These are phyloP conservation scores for Peromyscus aztecus DNA, from an alignment of 2,797 vertebrate species.

Conservation along the genomic window DNA sequence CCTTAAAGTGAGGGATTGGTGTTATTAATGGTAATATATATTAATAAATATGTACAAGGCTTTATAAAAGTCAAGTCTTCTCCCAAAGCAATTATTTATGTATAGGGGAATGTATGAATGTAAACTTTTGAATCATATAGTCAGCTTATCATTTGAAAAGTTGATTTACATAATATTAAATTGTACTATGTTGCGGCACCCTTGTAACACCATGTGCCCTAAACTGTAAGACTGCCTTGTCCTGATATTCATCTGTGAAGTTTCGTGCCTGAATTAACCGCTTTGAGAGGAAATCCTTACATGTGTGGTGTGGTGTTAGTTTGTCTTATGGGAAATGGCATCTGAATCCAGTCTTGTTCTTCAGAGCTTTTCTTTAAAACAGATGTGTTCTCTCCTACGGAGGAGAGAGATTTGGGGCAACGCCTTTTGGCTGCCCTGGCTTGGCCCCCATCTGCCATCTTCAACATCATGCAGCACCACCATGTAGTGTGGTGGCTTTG, in stretches of 20 bases:
- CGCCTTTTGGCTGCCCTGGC: background rate
- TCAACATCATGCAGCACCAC: background rate
- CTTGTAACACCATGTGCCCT: background rate
- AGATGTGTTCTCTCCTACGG: slow-evolving; percentile 28
- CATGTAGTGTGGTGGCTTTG: background rate
- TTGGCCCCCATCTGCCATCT: background rate
- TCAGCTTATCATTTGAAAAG: slow-evolving; percentile 55
- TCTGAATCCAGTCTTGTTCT: slow-evolving; percentile 36
- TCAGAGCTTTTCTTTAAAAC: slow-evolving; percentile 68
- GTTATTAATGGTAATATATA: background rate
- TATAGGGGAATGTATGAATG: background rate
- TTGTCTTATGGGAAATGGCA: slow-evolving; percentile 51
- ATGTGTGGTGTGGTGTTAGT: slow-evolving; percentile 15
- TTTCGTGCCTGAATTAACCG: slow-evolving; percentile 60
- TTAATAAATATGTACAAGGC: background rate
- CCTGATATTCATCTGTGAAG: slow-evolving; percentile 7
- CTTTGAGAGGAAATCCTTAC: slow-evolving; percentile 14
- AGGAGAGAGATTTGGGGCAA: background rate
- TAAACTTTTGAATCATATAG: background rate
- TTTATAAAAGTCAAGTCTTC: slow-evolving; percentile 3
- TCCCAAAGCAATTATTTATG: slow-evolving; percentile 28
- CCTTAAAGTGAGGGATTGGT: background rate
- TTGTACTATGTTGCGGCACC: background rate
- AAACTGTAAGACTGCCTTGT: background rate
- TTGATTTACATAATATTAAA: slow-evolving; percentile 24